phyloP scores from a whole-genome alignment of 2,797 vertebrate species.

The Staurois parvus region DNA sequence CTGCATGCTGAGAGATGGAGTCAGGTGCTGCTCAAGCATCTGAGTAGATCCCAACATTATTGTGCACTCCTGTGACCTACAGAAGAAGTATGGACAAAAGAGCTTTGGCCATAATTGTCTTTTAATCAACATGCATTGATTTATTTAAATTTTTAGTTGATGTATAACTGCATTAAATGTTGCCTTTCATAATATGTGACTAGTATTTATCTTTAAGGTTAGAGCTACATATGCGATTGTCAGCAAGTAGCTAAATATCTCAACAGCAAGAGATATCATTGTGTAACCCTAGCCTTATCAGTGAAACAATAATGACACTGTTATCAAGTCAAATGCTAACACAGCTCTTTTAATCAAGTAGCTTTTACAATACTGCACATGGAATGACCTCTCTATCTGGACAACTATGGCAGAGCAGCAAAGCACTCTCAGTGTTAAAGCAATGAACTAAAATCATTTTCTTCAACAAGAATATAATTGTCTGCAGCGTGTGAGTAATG shows the following conservation, averaged over 20 bases:
- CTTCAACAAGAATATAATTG: constrained; percentile 56
- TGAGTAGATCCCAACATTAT: too few species aligned
- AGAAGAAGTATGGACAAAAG: too few species aligned
- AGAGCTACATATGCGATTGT: not conserved
- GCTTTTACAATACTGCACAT: constrained; percentile 18
- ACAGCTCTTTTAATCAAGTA: constrained; percentile 54
- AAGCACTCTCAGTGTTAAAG: constrained; percentile 23
- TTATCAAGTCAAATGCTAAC: constrained; percentile 50
- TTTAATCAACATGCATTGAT: too few species aligned
- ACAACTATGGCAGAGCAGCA: constrained; percentile 15
- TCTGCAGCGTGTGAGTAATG: constrained; percentile 57
- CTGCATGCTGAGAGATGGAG: too few species aligned
- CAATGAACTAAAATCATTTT: constrained; percentile 56
- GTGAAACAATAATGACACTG: constrained; percentile 35
- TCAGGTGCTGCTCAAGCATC: too few species aligned
- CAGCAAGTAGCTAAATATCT: not conserved
- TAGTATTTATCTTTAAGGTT: not conserved
- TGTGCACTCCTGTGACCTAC: too few species aligned
- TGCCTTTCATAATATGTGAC: too few species aligned
- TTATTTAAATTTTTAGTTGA: too few species aligned
- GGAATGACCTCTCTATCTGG: not conserved
- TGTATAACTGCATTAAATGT: too few species aligned
- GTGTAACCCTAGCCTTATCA: not conserved
- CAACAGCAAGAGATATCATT: not conserved
- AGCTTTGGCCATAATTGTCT: too few species aligned